Conservation (phyloP, 1,140 invertebrate species). For the Nasonia longicornis region DNA sequence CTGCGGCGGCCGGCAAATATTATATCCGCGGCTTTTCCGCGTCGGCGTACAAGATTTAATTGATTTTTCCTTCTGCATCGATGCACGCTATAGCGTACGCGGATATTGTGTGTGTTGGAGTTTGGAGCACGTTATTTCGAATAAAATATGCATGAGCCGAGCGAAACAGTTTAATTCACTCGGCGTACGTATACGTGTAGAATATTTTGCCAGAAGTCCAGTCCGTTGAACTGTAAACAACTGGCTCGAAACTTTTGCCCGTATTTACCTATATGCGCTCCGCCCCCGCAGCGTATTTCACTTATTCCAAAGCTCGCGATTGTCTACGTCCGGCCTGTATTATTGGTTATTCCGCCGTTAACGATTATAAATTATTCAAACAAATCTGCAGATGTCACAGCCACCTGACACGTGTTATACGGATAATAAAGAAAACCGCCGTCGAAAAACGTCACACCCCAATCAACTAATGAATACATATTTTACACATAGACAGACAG, state of each 20-base stretch:
- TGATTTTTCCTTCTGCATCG: too few relatives aligned
- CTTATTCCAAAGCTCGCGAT: too few relatives aligned
- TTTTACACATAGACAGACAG: not conserved
- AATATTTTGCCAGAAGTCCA: slow-evolving; percentile 3
- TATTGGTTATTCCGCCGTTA: too few relatives aligned
- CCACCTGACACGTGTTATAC: too few relatives aligned
- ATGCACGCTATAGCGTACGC: too few relatives aligned
- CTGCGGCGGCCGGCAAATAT: not conserved
- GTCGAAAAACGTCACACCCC: not conserved
- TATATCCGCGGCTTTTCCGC: not conserved
- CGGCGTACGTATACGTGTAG: not conserved
- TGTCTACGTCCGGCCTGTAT: too few relatives aligned
- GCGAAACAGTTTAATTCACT: slow-evolving; percentile 29
- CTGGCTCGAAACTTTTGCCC: not conserved
- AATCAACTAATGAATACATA: not conserved
- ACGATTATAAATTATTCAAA: too few relatives aligned
- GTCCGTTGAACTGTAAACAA: slow-evolving; percentile 30
- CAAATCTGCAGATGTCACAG: too few relatives aligned
- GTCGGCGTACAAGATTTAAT: too few relatives aligned
- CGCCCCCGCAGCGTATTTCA: not conserved
- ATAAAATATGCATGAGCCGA: not conserved
- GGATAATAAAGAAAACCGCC: not conserved
- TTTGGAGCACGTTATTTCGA: too few relatives aligned
- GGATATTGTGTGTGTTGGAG: too few relatives aligned
- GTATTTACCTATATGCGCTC: not conserved